Evolutionary conservation across 2,888 invertebrate genomes (phyloP), one percentile per base, ranked within the genome.

Genomic region (Tipula helvola): DNA sequence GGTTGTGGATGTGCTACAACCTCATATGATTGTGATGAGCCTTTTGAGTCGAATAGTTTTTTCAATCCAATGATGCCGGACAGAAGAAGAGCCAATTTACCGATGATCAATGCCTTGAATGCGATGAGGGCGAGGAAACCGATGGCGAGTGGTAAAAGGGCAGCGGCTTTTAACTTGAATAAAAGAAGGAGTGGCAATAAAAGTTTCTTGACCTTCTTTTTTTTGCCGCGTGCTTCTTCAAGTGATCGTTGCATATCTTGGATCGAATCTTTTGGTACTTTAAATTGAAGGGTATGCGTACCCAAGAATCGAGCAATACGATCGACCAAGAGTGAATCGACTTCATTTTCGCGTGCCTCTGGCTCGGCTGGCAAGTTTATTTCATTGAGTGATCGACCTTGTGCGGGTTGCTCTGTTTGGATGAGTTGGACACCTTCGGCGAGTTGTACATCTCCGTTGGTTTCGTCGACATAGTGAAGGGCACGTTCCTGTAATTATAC

Each of bases 211-310:
- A 94, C 94, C 93, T 95, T 95, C 93, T 96, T 96, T 90, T 93
- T 93, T 92, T 96, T 96, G 90, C 95, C 96, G 90, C 96, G 95
- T 89, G 95, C 95, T 95, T 96, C 96, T 90, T 96, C 96, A 86
- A 96, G 92, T n/a, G 96, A 95, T 88, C 95, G 94, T 90, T 95
- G 94, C 90, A 96, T 93, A 89, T 95, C 95, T 88, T 95, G 93
- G 88, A 95, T 94, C 83, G 95, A 94, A 86, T 94, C 93, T 88
- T 94, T 94, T 89, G 96, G 96, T 89, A 97, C 93, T 91, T 96
- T 96, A 89, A 97, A 94, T 90, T 97, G 96, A 83, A 97, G 92
- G 18, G 96, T 95, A 89, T 96, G 96, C 86, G 95, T 95, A 89
- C 95, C 95, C 88, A 96, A 93, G 90, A 96, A 95, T 89, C 94